phyloP scores from a whole-genome alignment of 2,888 invertebrate species.

The Blastobasis adustella region DNA sequence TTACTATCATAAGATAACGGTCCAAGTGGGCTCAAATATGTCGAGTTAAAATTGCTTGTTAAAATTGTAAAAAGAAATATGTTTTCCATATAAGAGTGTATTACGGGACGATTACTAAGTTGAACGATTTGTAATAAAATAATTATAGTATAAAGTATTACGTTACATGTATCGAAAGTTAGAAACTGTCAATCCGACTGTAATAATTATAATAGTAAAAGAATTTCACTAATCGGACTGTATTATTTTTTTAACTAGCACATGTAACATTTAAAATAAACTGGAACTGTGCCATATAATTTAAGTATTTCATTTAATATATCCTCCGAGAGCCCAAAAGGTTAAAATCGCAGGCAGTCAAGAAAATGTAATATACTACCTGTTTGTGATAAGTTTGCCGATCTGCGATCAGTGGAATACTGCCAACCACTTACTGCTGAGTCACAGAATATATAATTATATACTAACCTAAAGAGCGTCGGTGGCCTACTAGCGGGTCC shows the following conservation, averaged over 20 bases:
- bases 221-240: slow-evolving; percentile 68
- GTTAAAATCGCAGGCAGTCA: too few relatives aligned
- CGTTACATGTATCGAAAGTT: slow-evolving; percentile 13
- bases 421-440: too few relatives aligned
- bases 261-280: slow-evolving; percentile 70
- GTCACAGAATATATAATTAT: neutral
- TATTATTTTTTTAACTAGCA: slow-evolving; percentile 74
- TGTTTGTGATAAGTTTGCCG: too few relatives aligned
- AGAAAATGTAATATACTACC: too few relatives aligned
- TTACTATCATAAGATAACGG: slow-evolving; percentile 26
- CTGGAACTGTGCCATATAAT: slow-evolving; percentile 71
- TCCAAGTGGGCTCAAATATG: slow-evolving; percentile 36
- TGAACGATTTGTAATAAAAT: slow-evolving; percentile 32
- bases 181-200: neutral
- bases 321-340: neutral
- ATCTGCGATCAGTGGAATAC: too few relatives aligned
- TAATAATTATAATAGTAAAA: slow-evolving; percentile 33
- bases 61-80: slow-evolving; percentile 53
- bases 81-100: slow-evolving; percentile 57
- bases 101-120: slow-evolving; percentile 23
- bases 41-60: slow-evolving; percentile 57
- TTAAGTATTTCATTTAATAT: slow-evolving; percentile 29
- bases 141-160: slow-evolving; percentile 32
- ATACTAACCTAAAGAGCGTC: neutral
- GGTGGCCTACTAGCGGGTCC: too few relatives aligned